Evolutionary conservation across 2,888 invertebrate genomes (phyloP).

Genomic region (Lymantria dispar): DNA sequence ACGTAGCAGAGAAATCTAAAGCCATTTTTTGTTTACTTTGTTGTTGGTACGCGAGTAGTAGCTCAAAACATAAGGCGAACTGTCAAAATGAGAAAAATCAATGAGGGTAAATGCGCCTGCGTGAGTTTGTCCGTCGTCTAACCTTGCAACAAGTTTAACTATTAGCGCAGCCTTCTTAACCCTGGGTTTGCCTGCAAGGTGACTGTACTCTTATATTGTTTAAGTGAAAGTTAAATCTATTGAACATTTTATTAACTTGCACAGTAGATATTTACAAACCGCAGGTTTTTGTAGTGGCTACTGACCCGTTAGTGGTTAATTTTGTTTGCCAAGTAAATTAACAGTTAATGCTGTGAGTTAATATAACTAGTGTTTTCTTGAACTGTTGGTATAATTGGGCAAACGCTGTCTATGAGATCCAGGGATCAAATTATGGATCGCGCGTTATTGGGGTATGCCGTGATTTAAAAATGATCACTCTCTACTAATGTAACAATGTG

Average conservation of each 20-base stretch:
- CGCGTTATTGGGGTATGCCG: no score
- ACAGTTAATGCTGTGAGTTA: no score
- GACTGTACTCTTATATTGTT: slow-evolving; percentile 8
- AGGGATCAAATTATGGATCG: no score
- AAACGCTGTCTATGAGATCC: no score
- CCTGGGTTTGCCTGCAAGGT: slow-evolving; percentile 21
- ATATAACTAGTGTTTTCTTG: no score
- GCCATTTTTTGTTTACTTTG: slow-evolving; percentile 86
- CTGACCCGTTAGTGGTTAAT: neutral
- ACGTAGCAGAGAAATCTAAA: slow-evolving; percentile 93
- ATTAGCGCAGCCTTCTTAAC: slow-evolving; percentile 11
- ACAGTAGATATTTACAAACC: neutral
- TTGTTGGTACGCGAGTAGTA: slow-evolving; percentile 60
- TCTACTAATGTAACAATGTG: no score
- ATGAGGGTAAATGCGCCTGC: slow-evolving; percentile 72
- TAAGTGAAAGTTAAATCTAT: neutral
- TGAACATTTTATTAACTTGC: neutral
- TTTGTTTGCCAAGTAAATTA: no score
- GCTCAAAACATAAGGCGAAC: slow-evolving; percentile 73
- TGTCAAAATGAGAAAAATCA: slow-evolving; percentile 80
- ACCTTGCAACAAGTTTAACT: slow-evolving; percentile 56
- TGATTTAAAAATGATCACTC: no score
- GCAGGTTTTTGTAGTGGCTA: neutral
- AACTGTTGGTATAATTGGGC: no score
- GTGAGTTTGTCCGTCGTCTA: slow-evolving; percentile 45